Conservation (phyloP, 2,888 invertebrate species). For the Herminia tarsipennalis region DNA sequence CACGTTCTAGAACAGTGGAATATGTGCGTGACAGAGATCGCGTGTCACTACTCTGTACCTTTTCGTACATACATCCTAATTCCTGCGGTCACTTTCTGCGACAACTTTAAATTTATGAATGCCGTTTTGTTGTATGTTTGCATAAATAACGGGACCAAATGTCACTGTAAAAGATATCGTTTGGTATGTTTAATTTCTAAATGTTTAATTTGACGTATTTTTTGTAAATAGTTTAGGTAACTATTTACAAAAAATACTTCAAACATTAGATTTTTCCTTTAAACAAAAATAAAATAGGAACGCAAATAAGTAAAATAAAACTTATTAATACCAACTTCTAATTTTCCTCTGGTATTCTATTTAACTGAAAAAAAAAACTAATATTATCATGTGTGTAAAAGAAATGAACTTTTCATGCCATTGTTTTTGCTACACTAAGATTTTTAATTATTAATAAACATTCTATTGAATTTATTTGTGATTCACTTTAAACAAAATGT, state of each 20-base stretch:
- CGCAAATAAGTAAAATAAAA: too few species aligned
- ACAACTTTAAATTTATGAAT: slow-evolving; percentile 34
- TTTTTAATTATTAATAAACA: too few species aligned
- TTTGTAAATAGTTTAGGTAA: neutral
- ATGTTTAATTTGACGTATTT: neutral
- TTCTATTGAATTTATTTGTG: too few species aligned
- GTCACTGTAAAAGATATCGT: slow-evolving; percentile 2
- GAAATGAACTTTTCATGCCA: too few species aligned
- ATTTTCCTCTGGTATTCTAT: too few species aligned
- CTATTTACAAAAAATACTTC: slow-evolving; percentile 21
- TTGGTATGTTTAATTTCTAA: slow-evolving; percentile 9
- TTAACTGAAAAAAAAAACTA: too few species aligned
- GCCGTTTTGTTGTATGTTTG: slow-evolving; percentile 23
- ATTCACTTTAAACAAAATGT: too few species aligned
- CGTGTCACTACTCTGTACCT: slow-evolving; percentile 28
- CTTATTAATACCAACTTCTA: too few species aligned
- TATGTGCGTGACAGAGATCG: slow-evolving; percentile 44
- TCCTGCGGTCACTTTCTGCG: slow-evolving; percentile 35
- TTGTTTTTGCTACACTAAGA: too few species aligned
- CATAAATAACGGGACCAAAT: slow-evolving; percentile 24
- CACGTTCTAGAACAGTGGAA: slow-evolving; percentile 34
- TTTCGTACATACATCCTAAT: slow-evolving; percentile 42
- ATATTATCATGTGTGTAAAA: too few species aligned
- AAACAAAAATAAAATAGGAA: too few species aligned
- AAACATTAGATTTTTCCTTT: too few species aligned